These are phyloP conservation scores for Dromaius novaehollandiae DNA, from an alignment of 2,113 vertebrate species.

Conservation along the genomic window DNA sequence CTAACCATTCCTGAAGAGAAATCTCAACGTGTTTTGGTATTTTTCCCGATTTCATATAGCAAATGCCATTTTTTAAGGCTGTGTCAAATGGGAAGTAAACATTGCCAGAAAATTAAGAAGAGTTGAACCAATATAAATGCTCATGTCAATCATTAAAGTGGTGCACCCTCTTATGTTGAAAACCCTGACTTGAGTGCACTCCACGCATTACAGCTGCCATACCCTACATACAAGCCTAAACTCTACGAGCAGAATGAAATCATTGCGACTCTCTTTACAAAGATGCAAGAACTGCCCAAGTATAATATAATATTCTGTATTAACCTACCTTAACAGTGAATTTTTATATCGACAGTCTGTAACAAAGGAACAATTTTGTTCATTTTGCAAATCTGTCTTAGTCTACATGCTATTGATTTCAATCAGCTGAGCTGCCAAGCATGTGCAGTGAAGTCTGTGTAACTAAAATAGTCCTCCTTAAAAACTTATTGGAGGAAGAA, in stretches of 20 bases:
- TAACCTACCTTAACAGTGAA: not conserved
- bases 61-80: not conserved
- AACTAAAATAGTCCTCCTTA: not conserved
- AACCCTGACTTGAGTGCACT: not conserved
- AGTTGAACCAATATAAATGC: not conserved
- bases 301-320: not conserved
- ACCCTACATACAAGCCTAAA: not conserved
- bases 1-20: not conserved
- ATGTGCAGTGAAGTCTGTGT: not conserved
- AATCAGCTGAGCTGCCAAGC: not conserved
- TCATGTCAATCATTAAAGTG: not conserved
- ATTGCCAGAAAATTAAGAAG: not conserved
- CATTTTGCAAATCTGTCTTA: not conserved
- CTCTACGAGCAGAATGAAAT: not conserved
- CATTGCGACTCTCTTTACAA: not conserved
- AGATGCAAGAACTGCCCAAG: not conserved
- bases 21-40: not conserved
- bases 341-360: not conserved
- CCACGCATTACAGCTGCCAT: not conserved
- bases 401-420: not conserved
- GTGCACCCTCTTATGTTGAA: not conserved
- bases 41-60: not conserved
- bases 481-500: not conserved
- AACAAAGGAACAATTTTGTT: not conserved
- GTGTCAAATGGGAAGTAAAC: not conserved